Percentiles rank a stretch among this genome's conserved stretches.
Conservation (phyloP, 1,140 invertebrate species). For the Pteromalus puparum region DNA sequence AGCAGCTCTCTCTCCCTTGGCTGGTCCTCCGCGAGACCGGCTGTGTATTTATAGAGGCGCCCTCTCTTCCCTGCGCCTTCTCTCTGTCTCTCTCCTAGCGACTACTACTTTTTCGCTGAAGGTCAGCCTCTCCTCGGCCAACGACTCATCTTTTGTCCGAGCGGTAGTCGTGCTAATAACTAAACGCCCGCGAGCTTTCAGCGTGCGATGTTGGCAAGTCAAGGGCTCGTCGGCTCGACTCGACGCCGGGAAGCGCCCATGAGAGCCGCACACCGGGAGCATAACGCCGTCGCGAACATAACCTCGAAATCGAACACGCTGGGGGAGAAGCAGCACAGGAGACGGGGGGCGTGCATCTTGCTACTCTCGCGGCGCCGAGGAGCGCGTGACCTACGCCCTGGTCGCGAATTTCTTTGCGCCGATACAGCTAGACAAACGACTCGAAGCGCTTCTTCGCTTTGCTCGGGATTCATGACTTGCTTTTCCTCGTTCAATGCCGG, state of each 20-base stretch:
- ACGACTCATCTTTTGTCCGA: neutral
- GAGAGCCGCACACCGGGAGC: slow-evolving; percentile 38
- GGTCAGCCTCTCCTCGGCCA: slow-evolving; percentile 59
- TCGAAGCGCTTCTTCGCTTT: slow-evolving; percentile 33
- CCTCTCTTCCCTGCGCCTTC: slow-evolving; percentile 18
- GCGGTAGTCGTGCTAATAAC: neutral
- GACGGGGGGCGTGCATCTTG: neutral
- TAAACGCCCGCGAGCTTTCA: neutral
- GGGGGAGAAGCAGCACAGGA: neutral
- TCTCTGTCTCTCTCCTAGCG: neutral
- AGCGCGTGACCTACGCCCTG: neutral
- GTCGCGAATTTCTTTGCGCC: slow-evolving; percentile 22
- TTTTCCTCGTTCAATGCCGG: neutral
- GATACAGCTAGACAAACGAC: neutral
- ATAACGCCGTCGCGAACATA: slow-evolving; percentile 44
- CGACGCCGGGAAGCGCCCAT: neutral
- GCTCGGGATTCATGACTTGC: slow-evolving; percentile 4
- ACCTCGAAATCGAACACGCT: slow-evolving; percentile 36
- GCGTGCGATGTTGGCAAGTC: neutral
- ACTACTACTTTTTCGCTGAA: slow-evolving; percentile 50
- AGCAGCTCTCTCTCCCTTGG: neutral
- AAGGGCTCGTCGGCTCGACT: neutral
- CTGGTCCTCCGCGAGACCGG: slow-evolving; percentile 23
- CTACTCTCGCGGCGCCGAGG: neutral
- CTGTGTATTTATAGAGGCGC: slow-evolving; percentile 68